A percentile compares a stretch with the other conserved stretches of the same genome.
These are phyloP conservation scores for Mizuhopecten yessoensis DNA, from an alignment of 1,140 invertebrate species.

Conservation along the genomic window DNA sequence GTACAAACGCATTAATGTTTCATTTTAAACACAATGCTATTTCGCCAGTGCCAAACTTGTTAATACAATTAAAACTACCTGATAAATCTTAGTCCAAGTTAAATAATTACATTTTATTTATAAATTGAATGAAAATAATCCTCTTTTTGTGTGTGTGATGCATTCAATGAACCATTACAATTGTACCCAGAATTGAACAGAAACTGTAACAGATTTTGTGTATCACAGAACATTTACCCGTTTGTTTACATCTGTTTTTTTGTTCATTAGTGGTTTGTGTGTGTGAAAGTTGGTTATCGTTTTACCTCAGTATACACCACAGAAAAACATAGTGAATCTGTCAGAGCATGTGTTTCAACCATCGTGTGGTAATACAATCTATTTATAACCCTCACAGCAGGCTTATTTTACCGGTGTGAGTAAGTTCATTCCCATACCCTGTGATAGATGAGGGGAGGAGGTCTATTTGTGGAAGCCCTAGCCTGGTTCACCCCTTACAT, in stretches of 20 bases:
- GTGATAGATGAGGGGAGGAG: background rate
- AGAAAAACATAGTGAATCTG: background rate
- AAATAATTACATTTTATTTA: too few species aligned
- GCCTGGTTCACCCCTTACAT: background rate
- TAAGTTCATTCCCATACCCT: conserved; percentile 1
- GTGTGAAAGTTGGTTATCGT: too few species aligned
- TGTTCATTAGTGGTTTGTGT: background rate
- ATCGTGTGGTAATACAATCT: background rate
- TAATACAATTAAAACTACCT: too few species aligned
- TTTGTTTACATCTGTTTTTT: conserved; percentile 11
- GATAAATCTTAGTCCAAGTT: too few species aligned
- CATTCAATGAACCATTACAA: too few species aligned
- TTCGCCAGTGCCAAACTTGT: too few species aligned
- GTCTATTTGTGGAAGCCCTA: background rate
- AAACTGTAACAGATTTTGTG: background rate
- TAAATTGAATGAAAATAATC: too few species aligned
- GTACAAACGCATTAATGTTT: too few species aligned
- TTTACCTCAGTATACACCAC: background rate
- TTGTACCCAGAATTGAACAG: background rate
- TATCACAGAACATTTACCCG: background rate
- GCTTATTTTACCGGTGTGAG: background rate
- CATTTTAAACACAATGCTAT: too few species aligned
- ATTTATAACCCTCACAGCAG: background rate
- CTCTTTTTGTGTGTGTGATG: too few species aligned
- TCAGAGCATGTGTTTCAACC: background rate